phyloP scores from a whole-genome alignment of 2,888 invertebrate species.

The Monoplex corrugatus region DNA sequence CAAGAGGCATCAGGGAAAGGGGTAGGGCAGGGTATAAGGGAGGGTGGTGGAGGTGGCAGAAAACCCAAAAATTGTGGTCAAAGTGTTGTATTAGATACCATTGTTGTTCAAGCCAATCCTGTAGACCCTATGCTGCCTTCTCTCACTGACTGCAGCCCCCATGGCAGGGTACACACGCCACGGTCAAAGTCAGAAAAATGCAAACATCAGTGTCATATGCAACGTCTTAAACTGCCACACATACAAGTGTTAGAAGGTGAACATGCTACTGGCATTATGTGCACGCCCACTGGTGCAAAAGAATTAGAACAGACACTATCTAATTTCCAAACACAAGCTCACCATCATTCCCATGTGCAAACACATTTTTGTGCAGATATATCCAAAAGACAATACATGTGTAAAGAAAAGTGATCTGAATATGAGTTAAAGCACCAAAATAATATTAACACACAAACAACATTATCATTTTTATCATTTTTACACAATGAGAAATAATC shows the following conservation, averaged over 20 bases:
- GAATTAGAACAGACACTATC: no score
- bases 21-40: neutral
- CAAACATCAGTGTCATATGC: neutral
- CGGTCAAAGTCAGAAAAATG: no score
- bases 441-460: no score
- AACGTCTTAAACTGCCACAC: neutral
- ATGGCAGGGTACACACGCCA: neutral
- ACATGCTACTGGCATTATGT: no score
- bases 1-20: neutral
- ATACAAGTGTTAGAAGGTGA: neutral
- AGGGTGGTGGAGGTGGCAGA: neutral
- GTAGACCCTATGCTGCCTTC: conserved; percentile 45
- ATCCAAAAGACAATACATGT: no score
- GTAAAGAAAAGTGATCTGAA: no score
- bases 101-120: conserved; percentile 38
- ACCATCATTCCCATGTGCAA: no score
- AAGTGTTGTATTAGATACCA: conserved; percentile 28
- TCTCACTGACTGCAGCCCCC: conserved; percentile 37
- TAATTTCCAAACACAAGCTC: neutral
- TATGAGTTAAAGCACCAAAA: no score
- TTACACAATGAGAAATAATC: no score
- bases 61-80: neutral
- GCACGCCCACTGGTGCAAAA: no score
- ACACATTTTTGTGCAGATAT: no score
- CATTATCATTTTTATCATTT: no score